Percentiles rank a stretch among this genome's conserved stretches.
These are phyloP conservation scores for Nerophis lumbriciformis DNA, from an alignment of 2,113 vertebrate genomes.

Conservation along the genomic window DNA sequence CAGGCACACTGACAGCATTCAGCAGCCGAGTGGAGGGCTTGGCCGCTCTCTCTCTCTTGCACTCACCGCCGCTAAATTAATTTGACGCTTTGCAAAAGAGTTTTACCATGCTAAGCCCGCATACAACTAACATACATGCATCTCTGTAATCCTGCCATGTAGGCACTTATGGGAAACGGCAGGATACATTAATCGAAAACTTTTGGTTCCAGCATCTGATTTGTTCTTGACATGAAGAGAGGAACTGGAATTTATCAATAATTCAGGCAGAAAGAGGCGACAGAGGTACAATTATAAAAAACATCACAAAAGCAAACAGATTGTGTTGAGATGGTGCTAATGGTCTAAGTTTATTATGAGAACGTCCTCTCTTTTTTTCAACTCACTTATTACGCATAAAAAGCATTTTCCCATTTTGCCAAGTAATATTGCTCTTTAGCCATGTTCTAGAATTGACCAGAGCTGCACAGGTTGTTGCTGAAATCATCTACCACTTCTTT, in stretches of 20 bases:
- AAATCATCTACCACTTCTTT: too few species aligned
- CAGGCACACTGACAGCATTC: slow-evolving; percentile 47
- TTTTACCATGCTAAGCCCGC: slow-evolving; percentile 3
- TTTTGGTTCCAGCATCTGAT: slow-evolving; percentile 33
- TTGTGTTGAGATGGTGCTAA: too few species aligned
- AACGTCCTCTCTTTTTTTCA: not conserved
- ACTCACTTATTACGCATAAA: slow-evolving; percentile 4
- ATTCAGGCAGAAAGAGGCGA: slow-evolving; percentile 25
- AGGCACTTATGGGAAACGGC: slow-evolving; percentile 15
- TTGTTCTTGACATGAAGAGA: slow-evolving; percentile 30
- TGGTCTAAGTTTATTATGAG: too few species aligned
- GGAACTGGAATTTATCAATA: slow-evolving; percentile 46
- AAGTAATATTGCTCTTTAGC: slow-evolving; percentile 10
- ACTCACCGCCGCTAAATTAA: slow-evolving; percentile 39
- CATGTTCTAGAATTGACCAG: not conserved
- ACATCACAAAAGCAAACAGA: slow-evolving; percentile 9
- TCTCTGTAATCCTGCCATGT: not conserved
- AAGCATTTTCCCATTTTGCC: slow-evolving; percentile 25
- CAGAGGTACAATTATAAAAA: slow-evolving; percentile 14
- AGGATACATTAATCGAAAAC: slow-evolving; percentile 12
- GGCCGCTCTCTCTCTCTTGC: slow-evolving; percentile 29
- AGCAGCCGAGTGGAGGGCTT: slow-evolving; percentile 40
- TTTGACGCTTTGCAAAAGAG: slow-evolving; percentile 23
- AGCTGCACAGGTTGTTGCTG: too few species aligned
- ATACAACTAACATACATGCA: slow-evolving; percentile 1